Percentiles rank a stretch among this genome's conserved stretches.
Conservation (phyloP, 2,888 invertebrate genomes). For the Dynastes maya region DNA sequence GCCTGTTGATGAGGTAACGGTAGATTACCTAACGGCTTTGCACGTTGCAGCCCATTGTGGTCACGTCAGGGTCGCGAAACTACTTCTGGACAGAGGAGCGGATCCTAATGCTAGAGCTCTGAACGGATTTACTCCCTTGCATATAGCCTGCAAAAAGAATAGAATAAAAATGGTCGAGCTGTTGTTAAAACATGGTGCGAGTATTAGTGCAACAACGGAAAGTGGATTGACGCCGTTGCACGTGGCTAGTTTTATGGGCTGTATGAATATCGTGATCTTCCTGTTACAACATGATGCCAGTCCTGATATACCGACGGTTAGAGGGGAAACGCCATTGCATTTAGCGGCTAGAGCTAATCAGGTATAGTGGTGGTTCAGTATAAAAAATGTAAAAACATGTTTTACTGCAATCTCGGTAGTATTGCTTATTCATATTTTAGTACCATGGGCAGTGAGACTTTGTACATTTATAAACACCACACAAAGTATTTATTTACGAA, state of each 20-base stretch:
- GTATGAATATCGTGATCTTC: slow-evolving; percentile 98
- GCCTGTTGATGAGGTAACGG: slow-evolving; percentile 98
- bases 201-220: slow-evolving; percentile 82
- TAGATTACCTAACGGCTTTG: slow-evolving; percentile 96
- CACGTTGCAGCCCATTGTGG: slow-evolving; percentile 97
- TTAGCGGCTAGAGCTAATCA: slow-evolving; percentile 97
- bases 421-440: too few relatives aligned
- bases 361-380: slow-evolving; percentile 62
- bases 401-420: too few relatives aligned
- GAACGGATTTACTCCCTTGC: slow-evolving; percentile 98
- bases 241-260: slow-evolving; percentile 99
- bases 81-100: slow-evolving; percentile 94
- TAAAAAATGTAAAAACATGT: not conserved
- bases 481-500: too few relatives aligned
- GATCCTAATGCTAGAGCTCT: slow-evolving; percentile 96
- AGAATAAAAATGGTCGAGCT: slow-evolving; percentile 96
- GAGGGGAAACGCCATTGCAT: slow-evolving; percentile 97
- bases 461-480: too few relatives aligned
- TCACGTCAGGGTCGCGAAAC: slow-evolving; percentile 93
- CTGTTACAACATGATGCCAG: slow-evolving; percentile 94
- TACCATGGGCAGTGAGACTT: too few relatives aligned
- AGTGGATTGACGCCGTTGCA: slow-evolving; percentile 96
- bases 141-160: slow-evolving; percentile 99
- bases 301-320: slow-evolving; percentile 94
- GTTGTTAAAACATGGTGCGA: slow-evolving; percentile 94